Base-by-base conservation (phyloP, 1,140 invertebrate species). In the Pseudomyrmex cubaensis region DNA sequence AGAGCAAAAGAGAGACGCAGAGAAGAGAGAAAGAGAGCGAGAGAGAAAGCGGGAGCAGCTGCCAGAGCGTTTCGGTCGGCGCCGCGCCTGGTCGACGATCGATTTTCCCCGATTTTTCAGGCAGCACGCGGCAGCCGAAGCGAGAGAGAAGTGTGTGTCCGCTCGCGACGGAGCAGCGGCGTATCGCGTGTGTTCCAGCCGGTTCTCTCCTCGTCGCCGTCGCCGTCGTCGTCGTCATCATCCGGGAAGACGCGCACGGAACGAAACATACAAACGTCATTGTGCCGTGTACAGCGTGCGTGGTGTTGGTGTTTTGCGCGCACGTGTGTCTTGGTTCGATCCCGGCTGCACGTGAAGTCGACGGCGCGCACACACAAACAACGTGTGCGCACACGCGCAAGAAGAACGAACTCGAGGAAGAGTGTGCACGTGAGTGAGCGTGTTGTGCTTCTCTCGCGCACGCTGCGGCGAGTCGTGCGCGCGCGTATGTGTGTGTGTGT, bases 61-160 rank as follows among this genome's bases (percentile, higher is more conserved):
- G 83, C 83, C 67, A 85, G 61, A 75, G 62, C 72, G 84, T 89
- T 88, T 88, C 84, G 87, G 87, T 88, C 87, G 87, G 63, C 80
- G 87, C 87, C 87, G 87, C 87, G 75, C 87, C 85, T 84, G 85
- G 77, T 82, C 82, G 61, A 54, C 85, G 82, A 89, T 89, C 88
- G 88, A 89, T 89, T 89, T 89, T 89, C 87, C 87, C 70, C 88
- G 87, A 89, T 89, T 89, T 89, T 89, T 89, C 88, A 7, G 5
- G 5, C 35, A 89, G 59, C 67, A 44, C 76, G 73, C 54, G 72
- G 67, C 22, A 17, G 56, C 20, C 59, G 64, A 77, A 64, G 56
- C 74, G 72, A 84, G 67, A 75, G 85, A 25, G 62, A 46, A 54
- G n/a, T 25, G 62, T 10, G 13, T 48, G 54, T 44, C 20, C 66